Evolutionary conservation across 1,140 invertebrate genomes (phyloP), one percentile per base, ranked within the genome.

Genomic region (Nephila pilipes): DNA sequence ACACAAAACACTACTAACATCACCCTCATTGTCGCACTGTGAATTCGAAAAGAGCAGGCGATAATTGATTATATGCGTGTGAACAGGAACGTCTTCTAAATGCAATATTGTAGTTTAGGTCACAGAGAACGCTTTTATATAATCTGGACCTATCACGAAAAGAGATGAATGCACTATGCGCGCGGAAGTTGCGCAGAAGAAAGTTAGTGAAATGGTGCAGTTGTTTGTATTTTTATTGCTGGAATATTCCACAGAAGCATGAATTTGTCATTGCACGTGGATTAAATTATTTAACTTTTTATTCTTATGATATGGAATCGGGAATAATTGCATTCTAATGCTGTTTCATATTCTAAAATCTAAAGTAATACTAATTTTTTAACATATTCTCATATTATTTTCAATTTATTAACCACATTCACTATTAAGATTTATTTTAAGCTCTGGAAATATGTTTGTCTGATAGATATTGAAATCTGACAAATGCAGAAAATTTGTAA

Each of bases 61-160:
- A 75, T 75, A 75, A 75, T 36, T 32, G 65, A 75, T 29, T 32
- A 14, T 16, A 58, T 2, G 12, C 57, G 12, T 12, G 1, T 32
- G 29, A 16, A 32, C 12, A 25, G 14, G 14, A 12, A 12, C 65
- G 65, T 25, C 3, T 25, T 25, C 29, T 14, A 14, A 75, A 75
- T 75, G 3, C 12, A 32, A 75, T 32, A 75, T 75, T 32, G 16
- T 12, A 29, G 65, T 29, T 32, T 14, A 14, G 65, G 25, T 32
- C 5, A 75, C 2, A 32, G 65, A 75, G 16, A 18, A 18, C 2
- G 5, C 29, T 29, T 75, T 75, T 75, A 32, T 75, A 75, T 75
- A 75, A 75, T 75, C 65, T 75, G 29, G 10, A 16, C 65, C 65
- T 32, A 75, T 75, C 65, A 32, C 65, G 65, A 32, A 75, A 75